These are phyloP conservation scores for Odontamblyopus rebecca DNA, from an alignment of 2,797 vertebrate species.

Conservation along the genomic window DNA sequence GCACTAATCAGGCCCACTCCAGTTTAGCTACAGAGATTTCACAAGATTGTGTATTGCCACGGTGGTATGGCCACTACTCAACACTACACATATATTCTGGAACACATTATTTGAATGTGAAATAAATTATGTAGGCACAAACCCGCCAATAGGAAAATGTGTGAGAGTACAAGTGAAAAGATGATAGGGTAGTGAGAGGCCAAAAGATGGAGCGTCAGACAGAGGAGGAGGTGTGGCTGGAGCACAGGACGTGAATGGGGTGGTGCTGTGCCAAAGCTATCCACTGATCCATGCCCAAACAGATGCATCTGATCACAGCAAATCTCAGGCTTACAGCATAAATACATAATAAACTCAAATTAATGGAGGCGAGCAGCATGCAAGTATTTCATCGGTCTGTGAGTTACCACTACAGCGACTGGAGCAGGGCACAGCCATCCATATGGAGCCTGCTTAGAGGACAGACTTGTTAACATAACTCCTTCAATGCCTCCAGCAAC, in stretches of 20 bases:
- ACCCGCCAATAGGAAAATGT: background rate
- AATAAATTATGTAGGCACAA: background rate
- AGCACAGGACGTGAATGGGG: conserved; percentile 56
- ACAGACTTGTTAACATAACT: conserved; percentile 75
- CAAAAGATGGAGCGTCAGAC: conserved; percentile 26
- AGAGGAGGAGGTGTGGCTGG: conserved; percentile 49
- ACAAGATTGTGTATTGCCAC: too few relatives aligned
- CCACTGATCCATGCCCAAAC: conserved; percentile 72
- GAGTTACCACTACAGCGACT: conserved; percentile 67
- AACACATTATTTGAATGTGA: background rate
- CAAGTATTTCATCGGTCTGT: conserved; percentile 65
- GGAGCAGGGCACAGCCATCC: conserved; percentile 70
- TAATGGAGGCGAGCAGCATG: conserved; percentile 65
- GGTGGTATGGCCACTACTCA: too few relatives aligned
- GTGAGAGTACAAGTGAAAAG: conserved; percentile 22
- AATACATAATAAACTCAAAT: conserved; percentile 81
- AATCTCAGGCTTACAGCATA: conserved; percentile 75
- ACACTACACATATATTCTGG: background rate
- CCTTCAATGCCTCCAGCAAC: conserved; percentile 62
- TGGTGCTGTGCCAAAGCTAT: conserved; percentile 67
- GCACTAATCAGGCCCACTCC: too few relatives aligned
- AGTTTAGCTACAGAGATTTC: too few relatives aligned
- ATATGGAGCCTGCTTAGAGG: conserved; percentile 77
- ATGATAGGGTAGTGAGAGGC: conserved; percentile 37
- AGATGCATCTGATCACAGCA: conserved; percentile 76